These are phyloP conservation scores for Notospermus geniculatus DNA, from an alignment of 1,140 invertebrate genomes.

Conservation along the genomic window DNA sequence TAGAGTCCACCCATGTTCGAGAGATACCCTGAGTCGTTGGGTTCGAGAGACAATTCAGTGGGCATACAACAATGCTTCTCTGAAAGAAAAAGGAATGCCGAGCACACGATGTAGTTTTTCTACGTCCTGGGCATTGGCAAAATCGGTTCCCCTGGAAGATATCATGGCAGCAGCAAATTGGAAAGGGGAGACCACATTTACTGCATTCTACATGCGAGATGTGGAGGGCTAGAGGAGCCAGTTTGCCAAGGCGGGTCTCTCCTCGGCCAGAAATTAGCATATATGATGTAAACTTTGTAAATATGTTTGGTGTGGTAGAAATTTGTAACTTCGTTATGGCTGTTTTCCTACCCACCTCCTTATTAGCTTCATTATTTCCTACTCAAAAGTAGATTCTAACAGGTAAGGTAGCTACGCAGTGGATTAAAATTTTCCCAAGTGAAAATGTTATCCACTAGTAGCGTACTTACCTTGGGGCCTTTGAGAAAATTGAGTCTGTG, in stretches of 20 bases:
- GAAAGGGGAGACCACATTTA: slow-evolving; percentile 1
- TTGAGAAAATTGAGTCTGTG: too few relatives aligned
- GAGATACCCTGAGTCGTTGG: slow-evolving; percentile 13
- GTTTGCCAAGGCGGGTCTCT: background rate
- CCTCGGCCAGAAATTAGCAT: background rate
- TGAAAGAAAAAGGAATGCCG: background rate
- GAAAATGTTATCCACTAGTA: slow-evolving; percentile 4
- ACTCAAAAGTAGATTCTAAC: too few relatives aligned
- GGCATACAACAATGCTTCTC: background rate
- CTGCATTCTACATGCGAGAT: background rate
- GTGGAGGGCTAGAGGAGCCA: background rate
- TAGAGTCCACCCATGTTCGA: background rate
- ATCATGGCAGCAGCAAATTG: slow-evolving; percentile 2
- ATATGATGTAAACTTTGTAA: background rate
- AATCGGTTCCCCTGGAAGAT: background rate
- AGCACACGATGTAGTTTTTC: slow-evolving; percentile 14
- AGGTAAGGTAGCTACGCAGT: too few relatives aligned
- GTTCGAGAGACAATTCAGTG: background rate
- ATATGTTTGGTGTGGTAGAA: too few relatives aligned
- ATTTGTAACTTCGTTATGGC: too few relatives aligned
- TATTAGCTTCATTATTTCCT: too few relatives aligned
- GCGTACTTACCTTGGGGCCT: too few relatives aligned
- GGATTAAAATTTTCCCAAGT: too few relatives aligned
- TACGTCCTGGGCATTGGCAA: slow-evolving; percentile 16
- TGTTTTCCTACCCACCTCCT: too few relatives aligned